A percentile compares a stretch with the other conserved stretches of the same genome.
These are phyloP conservation scores for Bombus ignitus DNA, from an alignment of 1,140 invertebrate genomes.

Conservation along the genomic window DNA sequence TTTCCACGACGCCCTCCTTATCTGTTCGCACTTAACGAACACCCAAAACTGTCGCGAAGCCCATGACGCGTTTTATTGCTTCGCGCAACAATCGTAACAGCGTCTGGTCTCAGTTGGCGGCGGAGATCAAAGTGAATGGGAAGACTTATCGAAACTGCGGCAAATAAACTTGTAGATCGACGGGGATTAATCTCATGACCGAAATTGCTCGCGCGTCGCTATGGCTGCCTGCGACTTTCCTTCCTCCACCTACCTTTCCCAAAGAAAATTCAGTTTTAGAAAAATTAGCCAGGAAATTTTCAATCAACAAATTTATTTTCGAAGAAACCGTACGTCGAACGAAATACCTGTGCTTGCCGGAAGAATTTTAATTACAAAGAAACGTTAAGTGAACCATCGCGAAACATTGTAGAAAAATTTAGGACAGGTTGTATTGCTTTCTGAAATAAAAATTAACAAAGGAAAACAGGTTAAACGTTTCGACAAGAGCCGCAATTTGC, in stretches of 20 bases:
- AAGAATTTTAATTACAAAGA: not conserved
- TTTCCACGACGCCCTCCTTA: constrained; percentile 28
- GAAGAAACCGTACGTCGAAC: too few relatives aligned
- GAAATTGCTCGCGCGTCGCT: constrained; percentile 40
- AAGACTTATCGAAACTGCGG: constrained; percentile 56
- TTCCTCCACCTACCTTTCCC: not conserved
- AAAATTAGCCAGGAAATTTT: too few relatives aligned
- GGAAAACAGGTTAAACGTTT: not conserved
- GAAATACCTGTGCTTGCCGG: not conserved
- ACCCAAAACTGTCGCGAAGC: constrained; percentile 62
- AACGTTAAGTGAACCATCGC: not conserved
- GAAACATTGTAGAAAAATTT: not conserved
- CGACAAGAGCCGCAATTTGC: not conserved
- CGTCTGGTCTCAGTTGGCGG: constrained; percentile 10
- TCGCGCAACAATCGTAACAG: constrained; percentile 60
- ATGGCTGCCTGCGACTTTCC: constrained; percentile 18
- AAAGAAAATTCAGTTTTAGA: not conserved
- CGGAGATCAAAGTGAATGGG: constrained; percentile 62
- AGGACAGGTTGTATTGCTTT: not conserved
- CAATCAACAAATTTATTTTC: too few relatives aligned
- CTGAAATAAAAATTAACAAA: not conserved
- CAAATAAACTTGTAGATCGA: constrained; percentile 56
- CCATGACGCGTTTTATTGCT: constrained; percentile 41
- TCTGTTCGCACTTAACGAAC: constrained; percentile 60
- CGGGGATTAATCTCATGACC: constrained; percentile 49